Base-by-base conservation (phyloP, 2,888 invertebrate species). In the Hedya salicella region DNA sequence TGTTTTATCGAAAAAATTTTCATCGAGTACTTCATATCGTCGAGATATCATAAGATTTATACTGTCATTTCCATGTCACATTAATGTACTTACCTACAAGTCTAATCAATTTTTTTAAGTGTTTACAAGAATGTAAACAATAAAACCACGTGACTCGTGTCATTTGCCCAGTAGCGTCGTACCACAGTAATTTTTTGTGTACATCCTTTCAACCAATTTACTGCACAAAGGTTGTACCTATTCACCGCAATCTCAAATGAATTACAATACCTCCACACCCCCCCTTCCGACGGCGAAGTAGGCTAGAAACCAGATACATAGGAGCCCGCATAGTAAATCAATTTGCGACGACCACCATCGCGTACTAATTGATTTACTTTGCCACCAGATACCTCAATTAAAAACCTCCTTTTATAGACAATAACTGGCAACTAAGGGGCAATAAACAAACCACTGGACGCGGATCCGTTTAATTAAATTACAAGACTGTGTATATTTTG, bases 311-410 rank as follows among this genome's bases (percentile, higher is more conserved):
- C 56, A 54, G 52, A 61, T 63, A 64, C 63, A 63, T 67, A 77
- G 73, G 74, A 80, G 80, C 74, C 74, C 75, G 79, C 74, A 75
- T 80, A 80, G 76, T 81, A 79, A 83, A 83, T 82, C 81, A 84
- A 83, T 85, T 82, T 82, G 79, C 78, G 72, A 71, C 61, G 52
- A 70, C 79, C 78, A 77, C 75, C 78, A 76, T 80, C 81, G 80
- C 77, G 74, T 78, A 81, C 85, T 91, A 90, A 91, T 91, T 90
- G 89, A 87, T 90, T 91, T 90, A 87, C 89, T 87, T 86, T 85
- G 89, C 78, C 85, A 89, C 81, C 69, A 77, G 83, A 88, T 85
- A 85, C 84, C 80, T 84, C 86, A 85, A 87, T 88, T 87, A 86
- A 88, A 86, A 87, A 86, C 75, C 75, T 78, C 79, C 80, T 82